These are phyloP conservation scores for Noturus placidus DNA, from an alignment of 2,113 vertebrate genomes.

Conservation along the genomic window DNA sequence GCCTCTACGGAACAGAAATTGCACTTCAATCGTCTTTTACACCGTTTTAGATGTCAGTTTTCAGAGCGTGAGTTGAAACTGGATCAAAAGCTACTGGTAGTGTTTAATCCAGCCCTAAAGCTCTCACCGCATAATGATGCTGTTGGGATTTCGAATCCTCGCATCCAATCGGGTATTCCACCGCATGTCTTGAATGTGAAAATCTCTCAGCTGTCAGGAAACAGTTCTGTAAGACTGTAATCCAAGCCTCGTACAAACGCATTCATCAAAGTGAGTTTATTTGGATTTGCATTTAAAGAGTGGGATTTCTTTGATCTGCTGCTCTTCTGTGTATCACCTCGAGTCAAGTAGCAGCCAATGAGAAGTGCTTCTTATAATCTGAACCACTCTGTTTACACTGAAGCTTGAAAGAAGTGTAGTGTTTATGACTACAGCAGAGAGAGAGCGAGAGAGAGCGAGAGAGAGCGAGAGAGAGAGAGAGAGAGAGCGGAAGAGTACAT, in stretches of 20 bases:
- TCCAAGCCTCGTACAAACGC: constrained; percentile 14
- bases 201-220: constrained; percentile 22
- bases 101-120: background rate
- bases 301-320: constrained; percentile 36
- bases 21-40: background rate
- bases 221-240: constrained; percentile 31
- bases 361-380: background rate
- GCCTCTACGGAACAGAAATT: no score
- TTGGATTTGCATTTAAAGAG: constrained; percentile 40
- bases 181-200: background rate
- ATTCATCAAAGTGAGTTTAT: constrained; percentile 31
- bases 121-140: background rate
- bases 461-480: background rate
- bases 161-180: background rate
- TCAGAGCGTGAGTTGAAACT: background rate
- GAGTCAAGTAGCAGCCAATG: constrained; percentile 7
- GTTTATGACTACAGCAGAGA: background rate
- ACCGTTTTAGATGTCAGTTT: background rate
- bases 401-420: background rate
- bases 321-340: background rate
- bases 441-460: background rate
- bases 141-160: background rate
- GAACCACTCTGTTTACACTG: background rate
- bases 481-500: background rate
- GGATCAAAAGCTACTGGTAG: background rate